Percentiles rank a stretch among this genome's conserved stretches.
These are phyloP conservation scores for Drosophila arizonae DNA, from an alignment of 1,140 invertebrate species.

Conservation along the genomic window DNA sequence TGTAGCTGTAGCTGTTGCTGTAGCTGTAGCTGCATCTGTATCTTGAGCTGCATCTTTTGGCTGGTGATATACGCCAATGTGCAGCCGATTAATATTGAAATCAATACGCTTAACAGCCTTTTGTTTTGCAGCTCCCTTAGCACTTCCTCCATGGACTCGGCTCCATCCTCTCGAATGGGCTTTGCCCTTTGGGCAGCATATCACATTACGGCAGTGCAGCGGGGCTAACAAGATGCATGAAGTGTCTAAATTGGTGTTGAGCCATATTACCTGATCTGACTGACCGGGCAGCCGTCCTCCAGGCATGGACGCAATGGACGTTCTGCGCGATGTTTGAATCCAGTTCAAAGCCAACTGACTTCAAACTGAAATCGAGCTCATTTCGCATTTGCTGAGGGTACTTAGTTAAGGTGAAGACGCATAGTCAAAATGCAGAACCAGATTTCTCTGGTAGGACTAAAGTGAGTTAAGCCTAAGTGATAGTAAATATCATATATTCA, in stretches of 20 bases:
- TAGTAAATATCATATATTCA: no score
- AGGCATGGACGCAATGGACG: not conserved
- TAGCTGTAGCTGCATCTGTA: conserved; percentile 14
- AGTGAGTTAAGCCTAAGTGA: no score
- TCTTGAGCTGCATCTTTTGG: conserved; percentile 1
- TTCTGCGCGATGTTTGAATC: no score
- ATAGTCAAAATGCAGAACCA: no score
- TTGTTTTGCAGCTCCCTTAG: conserved; percentile 44
- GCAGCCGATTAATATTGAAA: conserved; percentile 67
- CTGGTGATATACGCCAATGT: conserved; percentile 50
- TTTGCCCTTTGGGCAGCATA: conserved; percentile 48
- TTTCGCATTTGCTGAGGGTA: not conserved
- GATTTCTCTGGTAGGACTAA: no score
- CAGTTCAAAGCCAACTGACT: not conserved
- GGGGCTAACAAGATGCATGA: conserved; percentile 81
- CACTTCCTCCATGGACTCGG: conserved; percentile 22
- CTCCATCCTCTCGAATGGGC: not conserved
- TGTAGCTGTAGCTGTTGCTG: conserved; percentile 18
- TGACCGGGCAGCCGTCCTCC: not conserved
- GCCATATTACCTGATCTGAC: conserved; percentile 72
- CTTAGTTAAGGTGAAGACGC: not conserved
- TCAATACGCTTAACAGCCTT: conserved; percentile 68
- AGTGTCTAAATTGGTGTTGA: conserved; percentile 83
- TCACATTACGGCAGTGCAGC: conserved; percentile 54
- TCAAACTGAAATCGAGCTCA: not conserved